Evolutionary conservation across 2,797 vertebrate species (phyloP).

Genomic region (Chloroceryle amazona): DNA sequence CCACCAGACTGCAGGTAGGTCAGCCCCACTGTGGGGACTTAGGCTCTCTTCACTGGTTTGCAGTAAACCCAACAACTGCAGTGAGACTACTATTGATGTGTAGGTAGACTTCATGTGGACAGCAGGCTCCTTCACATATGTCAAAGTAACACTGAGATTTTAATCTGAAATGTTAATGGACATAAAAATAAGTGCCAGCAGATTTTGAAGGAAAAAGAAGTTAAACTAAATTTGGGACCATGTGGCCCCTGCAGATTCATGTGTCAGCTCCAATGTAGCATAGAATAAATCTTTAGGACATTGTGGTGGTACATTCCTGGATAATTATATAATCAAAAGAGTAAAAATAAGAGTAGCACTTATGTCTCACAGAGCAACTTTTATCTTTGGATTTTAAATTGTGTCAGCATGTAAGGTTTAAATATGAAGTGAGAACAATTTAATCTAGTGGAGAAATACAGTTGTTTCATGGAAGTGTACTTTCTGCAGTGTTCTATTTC

Average conservation of each 20-base stretch:
- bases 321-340: slow-evolving; percentile 20
- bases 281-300: slow-evolving; percentile 38
- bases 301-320: background rate
- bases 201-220: background rate
- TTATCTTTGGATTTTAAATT: background rate
- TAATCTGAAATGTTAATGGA: background rate
- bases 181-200: background rate
- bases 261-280: background rate
- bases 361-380: background rate
- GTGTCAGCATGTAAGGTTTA: background rate
- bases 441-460: background rate
- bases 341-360: background rate
- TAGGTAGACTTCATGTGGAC: background rate
- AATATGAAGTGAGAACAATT: background rate
- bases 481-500: background rate
- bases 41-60: accelerated
- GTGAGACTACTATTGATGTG: background rate
- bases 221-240: background rate
- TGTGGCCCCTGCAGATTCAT: background rate
- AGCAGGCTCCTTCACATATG: background rate
- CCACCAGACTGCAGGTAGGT: background rate
- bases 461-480: background rate
- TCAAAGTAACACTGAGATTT: background rate
- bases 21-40: background rate
- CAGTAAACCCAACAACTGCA: background rate